phyloP scores from a whole-genome alignment of 2,113 vertebrate species.

The Numida meleagris region DNA sequence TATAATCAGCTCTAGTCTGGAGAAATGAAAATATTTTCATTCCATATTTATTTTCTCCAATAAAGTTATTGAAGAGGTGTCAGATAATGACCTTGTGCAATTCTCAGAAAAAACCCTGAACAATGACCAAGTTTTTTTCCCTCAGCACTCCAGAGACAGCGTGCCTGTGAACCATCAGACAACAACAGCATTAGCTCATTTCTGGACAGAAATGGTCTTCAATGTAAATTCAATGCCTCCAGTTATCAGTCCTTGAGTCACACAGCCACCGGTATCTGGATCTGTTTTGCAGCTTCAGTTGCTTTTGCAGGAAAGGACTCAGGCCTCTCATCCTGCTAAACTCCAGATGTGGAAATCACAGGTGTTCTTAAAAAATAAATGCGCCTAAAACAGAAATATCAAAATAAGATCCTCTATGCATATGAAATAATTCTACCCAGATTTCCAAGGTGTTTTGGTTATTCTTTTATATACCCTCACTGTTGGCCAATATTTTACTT shows the following conservation, averaged over 20 bases:
- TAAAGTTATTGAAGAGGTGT: constrained; percentile 28
- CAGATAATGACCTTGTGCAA: background rate
- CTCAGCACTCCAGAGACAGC: background rate
- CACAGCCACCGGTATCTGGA: constrained; percentile 32
- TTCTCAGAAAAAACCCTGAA: background rate
- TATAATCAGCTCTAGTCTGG: background rate
- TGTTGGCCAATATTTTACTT: constrained; percentile 13
- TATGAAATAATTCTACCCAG: constrained; percentile 52
- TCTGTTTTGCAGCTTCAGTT: constrained; percentile 37
- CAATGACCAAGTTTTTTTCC: background rate
- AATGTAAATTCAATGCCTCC: background rate
- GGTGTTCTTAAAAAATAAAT: constrained; percentile 16
- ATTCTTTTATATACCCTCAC: background rate
- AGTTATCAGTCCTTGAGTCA: background rate
- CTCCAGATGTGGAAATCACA: constrained; percentile 27
- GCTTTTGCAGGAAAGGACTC: constrained; percentile 15
- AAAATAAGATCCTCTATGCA: constrained; percentile 28
- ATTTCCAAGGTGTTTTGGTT: constrained; percentile 45
- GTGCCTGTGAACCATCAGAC: constrained; percentile 19
- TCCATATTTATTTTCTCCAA: background rate
- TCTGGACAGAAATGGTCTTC: constrained; percentile 19
- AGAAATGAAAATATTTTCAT: background rate
- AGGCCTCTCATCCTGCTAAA: background rate
- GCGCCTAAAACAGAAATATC: constrained; percentile 32
- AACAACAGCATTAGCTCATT: constrained; percentile 9